Base-by-base conservation (phyloP, 2,888 invertebrate genomes). In the Gymnoscelis rufifasciata region DNA sequence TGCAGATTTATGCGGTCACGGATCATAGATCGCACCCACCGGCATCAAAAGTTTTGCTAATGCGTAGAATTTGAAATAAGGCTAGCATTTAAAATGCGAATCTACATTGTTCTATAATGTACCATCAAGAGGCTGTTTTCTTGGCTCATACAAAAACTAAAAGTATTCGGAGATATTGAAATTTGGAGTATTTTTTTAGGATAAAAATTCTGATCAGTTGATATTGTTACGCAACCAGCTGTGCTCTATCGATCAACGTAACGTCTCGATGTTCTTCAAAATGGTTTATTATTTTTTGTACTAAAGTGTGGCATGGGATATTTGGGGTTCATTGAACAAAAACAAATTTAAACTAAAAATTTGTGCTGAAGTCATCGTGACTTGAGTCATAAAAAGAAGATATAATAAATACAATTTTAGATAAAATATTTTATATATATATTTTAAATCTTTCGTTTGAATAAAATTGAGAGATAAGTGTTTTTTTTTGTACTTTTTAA, bases 181-280 rank as follows among this genome's bases (percentile, higher is more conserved):
- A 28, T 40, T 36, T 40, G 12, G 37, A 38, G 33, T 80, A 68
- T 81, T 79, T 77, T 82, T 68, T 74, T 80, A 78, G 78, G 80
- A 77, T 63, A 59, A 56, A 54, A 70, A 59, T 68, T 66, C 64
- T 68, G 71, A 71, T 74, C 64, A 72, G 35, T 23, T 62, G 68
- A 67, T 61, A 62, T 71, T 56, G 76, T 83, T 83, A 80, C 82
- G 74, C 76, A 78, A 76, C 75, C 77, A 74, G 68, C 75, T 77
- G 76, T 66, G 59, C 58, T 63, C 69, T 65, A 76, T 79, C 78
- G 68, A 78, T 81, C 81, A 82, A 69, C 70, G 71, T 74, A 69
- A 42, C 45, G 45, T 54, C 31, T 49, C 35, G 40, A 43, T 47
- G 45, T 47, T 46, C 55, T 57, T 51, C 43, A 50, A 50, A n/a